Base-by-base conservation (phyloP, 2,113 vertebrate species). In the Lamprologus speciosus region DNA sequence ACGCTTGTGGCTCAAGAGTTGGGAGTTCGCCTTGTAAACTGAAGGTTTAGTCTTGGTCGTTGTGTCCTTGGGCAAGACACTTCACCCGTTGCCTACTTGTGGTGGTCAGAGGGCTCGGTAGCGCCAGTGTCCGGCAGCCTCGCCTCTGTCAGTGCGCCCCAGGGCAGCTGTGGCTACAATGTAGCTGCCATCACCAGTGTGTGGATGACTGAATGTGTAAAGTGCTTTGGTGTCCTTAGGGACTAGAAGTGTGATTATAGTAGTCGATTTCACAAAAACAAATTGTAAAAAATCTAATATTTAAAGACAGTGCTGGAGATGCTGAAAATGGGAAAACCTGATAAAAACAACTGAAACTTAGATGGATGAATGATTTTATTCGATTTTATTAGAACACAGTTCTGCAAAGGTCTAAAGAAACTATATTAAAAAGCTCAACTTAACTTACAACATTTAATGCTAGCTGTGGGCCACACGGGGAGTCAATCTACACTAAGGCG, bases 1-100 rank as follows among this genome's bases (percentile, higher is more conserved):
- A 57, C 0, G 0, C 55, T 57, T 0, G 13, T 57, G 23, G 55
- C 55, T 57, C 55, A 57, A 28, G 23, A 8, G 55, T 3, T 57
- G 55, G 55, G 23, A 28, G 23, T 57, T 57, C 0, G 4, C 23
- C 23, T 57, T 28, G 13, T 57, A 57, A 57, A 28, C 23, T 1
- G 13, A 28, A 57, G 7, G 23, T 16, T 57, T 1, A 57, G 23
- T 28, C 54, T 57, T 28, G 54, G 23, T 28, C 23, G 0, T 28
- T 57, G 23, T 57, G 54, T 28, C 54, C 54, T 55, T 14, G 21
- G 7, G 54, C 7, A 55, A 26, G 21, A 55, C 54, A 55, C 0
- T 55, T 26, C 54, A 57, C 23, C 54, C 0, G 3, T 57, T 28
- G 13, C 23, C 23, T 28, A 1, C 21, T 53, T 0, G 19, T n/a